phyloP scores from a whole-genome alignment of 2,797 vertebrate species.

The Neomorphus geoffroyi region DNA sequence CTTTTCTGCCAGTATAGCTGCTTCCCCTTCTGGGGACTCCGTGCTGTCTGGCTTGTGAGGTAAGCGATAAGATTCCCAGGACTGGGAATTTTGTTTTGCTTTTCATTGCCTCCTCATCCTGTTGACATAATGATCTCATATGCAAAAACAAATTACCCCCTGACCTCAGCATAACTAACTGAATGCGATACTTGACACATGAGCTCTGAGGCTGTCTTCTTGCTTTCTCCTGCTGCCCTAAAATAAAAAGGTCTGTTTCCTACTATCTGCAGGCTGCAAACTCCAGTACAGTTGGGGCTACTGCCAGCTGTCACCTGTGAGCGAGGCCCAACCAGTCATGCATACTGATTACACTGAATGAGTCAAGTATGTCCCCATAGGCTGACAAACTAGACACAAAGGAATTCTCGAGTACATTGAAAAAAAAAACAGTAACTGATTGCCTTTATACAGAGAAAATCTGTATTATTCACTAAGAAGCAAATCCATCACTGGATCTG shows the following conservation, averaged over 20 bases:
- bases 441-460: background rate
- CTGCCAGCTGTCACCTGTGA: background rate
- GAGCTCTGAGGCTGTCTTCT: background rate
- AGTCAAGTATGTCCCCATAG: background rate
- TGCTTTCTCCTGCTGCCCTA: background rate
- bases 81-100: slow-evolving; percentile 40
- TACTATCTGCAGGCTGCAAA: background rate
- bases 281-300: background rate
- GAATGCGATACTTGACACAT: background rate
- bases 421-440: background rate
- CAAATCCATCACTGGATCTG: background rate
- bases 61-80: slow-evolving; percentile 52
- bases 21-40: slow-evolving; percentile 12
- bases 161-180: background rate
- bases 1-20: slow-evolving; percentile 22
- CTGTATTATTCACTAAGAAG: background rate
- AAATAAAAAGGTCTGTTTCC: background rate
- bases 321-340: background rate
- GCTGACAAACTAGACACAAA: background rate
- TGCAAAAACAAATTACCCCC: slow-evolving; percentile 14
- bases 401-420: background rate
- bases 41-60: slow-evolving; percentile 11
- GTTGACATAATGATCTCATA: slow-evolving; percentile 60
- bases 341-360: background rate
- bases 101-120: slow-evolving; percentile 34